Evolutionary conservation across 2,797 vertebrate species (phyloP).

Genomic region (Bucorvus abyssinicus): DNA sequence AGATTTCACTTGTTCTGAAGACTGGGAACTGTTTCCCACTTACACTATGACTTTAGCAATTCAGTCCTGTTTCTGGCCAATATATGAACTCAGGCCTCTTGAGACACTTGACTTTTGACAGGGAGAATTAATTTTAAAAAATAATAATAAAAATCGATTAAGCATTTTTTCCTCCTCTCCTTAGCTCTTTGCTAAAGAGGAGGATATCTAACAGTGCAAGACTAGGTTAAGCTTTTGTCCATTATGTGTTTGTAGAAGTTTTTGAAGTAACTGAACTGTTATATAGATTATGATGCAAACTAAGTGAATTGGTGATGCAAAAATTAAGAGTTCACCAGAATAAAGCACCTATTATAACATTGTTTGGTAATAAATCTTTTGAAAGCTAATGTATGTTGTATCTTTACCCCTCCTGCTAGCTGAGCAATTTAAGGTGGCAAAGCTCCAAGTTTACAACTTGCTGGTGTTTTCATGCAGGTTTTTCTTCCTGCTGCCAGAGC

Average conservation of each 20-base stretch:
- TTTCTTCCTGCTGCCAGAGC: background rate
- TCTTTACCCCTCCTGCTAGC: background rate
- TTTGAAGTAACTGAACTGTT: background rate
- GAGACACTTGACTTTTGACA: background rate
- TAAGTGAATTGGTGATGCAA: background rate
- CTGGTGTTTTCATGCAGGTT: fast-evolving
- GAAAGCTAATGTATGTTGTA: background rate
- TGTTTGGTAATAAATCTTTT: background rate
- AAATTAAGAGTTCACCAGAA: background rate
- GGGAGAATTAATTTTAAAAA: background rate
- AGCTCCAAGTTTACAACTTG: background rate
- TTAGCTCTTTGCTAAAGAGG: background rate
- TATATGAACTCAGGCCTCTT: background rate
- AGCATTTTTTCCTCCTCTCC: background rate
- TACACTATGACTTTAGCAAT: background rate
- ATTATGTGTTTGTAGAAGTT: background rate
- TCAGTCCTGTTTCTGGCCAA: background rate
- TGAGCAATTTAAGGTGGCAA: background rate
- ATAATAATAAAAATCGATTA: background rate
- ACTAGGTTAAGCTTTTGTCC: background rate
- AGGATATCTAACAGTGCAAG: background rate
- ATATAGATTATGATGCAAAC: fast-evolving
- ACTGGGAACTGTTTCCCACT: background rate
- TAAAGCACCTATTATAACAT: background rate
- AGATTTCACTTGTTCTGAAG: background rate